Evolutionary conservation across 64 coral and sea anemone genomes (phyloP).

Genomic region (Pocillopora damicornis): DNA sequence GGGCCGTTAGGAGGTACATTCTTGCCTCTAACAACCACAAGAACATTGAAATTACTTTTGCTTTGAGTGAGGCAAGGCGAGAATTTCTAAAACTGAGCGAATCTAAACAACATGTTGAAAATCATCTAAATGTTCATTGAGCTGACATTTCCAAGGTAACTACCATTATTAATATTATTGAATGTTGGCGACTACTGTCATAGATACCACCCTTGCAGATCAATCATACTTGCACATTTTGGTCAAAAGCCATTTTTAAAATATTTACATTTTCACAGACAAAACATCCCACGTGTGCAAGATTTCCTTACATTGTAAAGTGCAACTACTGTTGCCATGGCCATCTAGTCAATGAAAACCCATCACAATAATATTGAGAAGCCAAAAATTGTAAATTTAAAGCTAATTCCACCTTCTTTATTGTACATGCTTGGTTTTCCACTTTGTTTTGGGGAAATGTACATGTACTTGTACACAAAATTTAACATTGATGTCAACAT

Average conservation of each 20-base stretch:
- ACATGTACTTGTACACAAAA: constrained; percentile 1
- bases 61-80: constrained; percentile 38
- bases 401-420: constrained; percentile 3
- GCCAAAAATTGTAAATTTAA: too few relatives aligned
- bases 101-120: constrained; percentile 16
- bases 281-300: too few relatives aligned
- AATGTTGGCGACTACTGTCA: neutral
- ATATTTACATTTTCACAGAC: too few relatives aligned
- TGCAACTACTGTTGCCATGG: too few relatives aligned
- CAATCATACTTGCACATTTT: too few relatives aligned
- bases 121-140: constrained; percentile 19
- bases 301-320: too few relatives aligned
- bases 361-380: too few relatives aligned
- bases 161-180: neutral
- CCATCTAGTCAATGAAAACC: too few relatives aligned
- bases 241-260: too few relatives aligned
- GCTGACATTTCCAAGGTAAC: constrained; percentile 57
- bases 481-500: constrained; percentile 8
- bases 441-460: constrained; percentile 8
- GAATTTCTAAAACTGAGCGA: constrained; percentile 53
- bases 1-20: constrained; percentile 51
- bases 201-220: neutral
- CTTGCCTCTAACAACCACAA: constrained; percentile 51
- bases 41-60: constrained; percentile 66
- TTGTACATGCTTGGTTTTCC: constrained; percentile 1